Evolutionary conservation across 2,113 vertebrate species (phyloP).

Genomic region (Catharus bicknelli): DNA sequence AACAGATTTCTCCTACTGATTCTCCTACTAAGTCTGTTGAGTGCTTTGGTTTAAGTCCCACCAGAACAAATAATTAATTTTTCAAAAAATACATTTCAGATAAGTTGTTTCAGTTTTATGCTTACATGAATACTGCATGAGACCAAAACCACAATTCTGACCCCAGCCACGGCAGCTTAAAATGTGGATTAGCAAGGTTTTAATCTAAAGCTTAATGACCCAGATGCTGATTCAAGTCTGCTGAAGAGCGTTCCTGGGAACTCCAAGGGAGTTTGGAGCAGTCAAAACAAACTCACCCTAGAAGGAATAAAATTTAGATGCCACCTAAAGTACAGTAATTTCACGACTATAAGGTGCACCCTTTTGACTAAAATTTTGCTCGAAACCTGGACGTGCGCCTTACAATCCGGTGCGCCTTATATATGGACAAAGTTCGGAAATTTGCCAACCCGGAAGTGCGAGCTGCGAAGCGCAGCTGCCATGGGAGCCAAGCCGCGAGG

Average conservation of each 20-base stretch:
- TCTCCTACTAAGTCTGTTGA: neutral
- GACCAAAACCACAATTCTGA: neutral
- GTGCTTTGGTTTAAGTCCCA: neutral
- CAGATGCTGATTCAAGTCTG: neutral
- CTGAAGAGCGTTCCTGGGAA: neutral
- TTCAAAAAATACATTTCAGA: neutral
- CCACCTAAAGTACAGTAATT: neutral
- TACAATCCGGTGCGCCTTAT: too few relatives aligned
- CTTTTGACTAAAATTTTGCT: too few relatives aligned
- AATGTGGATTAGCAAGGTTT: neutral
- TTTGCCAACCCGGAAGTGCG: too few relatives aligned
- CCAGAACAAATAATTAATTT: neutral
- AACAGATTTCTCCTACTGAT: neutral
- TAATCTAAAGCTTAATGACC: neutral
- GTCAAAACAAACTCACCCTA: neutral
- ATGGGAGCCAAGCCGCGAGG: too few relatives aligned
- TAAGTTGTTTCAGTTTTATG: neutral
- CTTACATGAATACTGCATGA: neutral
- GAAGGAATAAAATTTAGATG: neutral
- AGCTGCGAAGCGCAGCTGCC: too few relatives aligned
- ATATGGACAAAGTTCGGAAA: too few relatives aligned
- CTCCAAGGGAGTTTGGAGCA: neutral
- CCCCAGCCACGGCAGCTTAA: neutral
- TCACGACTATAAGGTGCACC: too few relatives aligned
- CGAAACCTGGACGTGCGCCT: too few relatives aligned